phyloP scores from a whole-genome alignment of 2,113 vertebrate species.

The Rostratula benghalensis region DNA sequence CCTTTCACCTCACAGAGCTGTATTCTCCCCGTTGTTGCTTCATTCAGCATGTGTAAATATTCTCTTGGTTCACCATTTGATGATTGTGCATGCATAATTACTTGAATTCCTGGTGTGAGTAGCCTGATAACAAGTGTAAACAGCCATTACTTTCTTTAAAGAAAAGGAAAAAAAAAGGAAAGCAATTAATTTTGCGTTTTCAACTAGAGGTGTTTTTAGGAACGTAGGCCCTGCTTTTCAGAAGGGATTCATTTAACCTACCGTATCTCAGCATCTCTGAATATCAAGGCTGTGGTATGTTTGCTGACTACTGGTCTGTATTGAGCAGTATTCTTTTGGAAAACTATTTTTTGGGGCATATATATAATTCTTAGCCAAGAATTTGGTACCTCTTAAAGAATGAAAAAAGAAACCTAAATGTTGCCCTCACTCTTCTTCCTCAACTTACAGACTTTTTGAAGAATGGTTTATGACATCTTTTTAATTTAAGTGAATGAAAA shows the following conservation, averaged over 20 bases:
- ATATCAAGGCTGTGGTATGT: not conserved
- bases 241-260: not conserved
- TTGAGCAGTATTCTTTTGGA: not conserved
- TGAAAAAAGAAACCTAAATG: not conserved
- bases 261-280: not conserved
- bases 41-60: conserved; percentile 15
- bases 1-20: not conserved
- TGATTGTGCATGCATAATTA: conserved; percentile 53
- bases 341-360: not conserved
- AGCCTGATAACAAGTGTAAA: conserved; percentile 38
- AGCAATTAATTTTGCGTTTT: not conserved
- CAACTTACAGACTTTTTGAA: not conserved
- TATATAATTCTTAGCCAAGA: not conserved
- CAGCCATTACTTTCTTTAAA: conserved; percentile 35
- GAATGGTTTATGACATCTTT: not conserved
- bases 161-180: not conserved
- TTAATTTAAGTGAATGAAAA: not conserved
- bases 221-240: not conserved
- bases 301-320: not conserved
- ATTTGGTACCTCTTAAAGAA: not conserved
- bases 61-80: conserved; percentile 17
- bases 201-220: not conserved
- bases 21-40: not conserved
- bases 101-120: conserved; percentile 32
- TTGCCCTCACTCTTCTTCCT: not conserved